Evolutionary conservation across 2,888 invertebrate genomes (phyloP), one percentile per base, ranked within the genome.

Genomic region (Zaprionus lineosus): DNA sequence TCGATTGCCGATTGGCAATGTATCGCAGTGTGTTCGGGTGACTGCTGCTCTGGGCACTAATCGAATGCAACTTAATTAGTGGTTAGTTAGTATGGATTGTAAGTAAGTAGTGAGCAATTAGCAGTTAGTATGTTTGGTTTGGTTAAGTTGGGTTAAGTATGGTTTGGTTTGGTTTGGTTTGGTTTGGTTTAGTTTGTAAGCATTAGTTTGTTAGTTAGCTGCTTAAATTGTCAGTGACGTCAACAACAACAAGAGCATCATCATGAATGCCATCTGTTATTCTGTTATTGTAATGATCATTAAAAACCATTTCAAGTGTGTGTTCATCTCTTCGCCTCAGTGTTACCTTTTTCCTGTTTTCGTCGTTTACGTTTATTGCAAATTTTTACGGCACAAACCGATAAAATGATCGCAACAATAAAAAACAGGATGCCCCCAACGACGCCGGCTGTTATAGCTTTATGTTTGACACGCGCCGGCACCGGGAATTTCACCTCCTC

Each of bases 351-450:
- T 92, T 97, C 97, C 92, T 97, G 97, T 94, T 97, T 97, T 92
- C 97, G 95, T 88, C 97, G 94, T 92, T 97, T 97, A 89, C 97
- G 93, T 91, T 97, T 97, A 92, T 98, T 98, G 93, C 97, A 97
- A 91, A 98, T 97, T 93, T 98, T 97, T 89, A 98, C 97, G 86
- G 97, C 97, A 92, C 98, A 97, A 89, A 98, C 96, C 86, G 98
- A 97, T 88, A 98, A 94, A 89, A 98, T 97, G 91, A 98, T 97
- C 91, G 98, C 97, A 88, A 98, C 97, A 89, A 98, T 95, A 93
- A 98, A 97, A 93, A 98, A 98, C 89, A 98, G 93, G 88, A 98
- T 95, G 77, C 98, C 98, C 85, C 98, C 98, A 81, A 98, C 97
- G 86, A 98, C 96, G 69, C 98, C 98, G 87, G 98, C 98, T 64